Conservation (phyloP, 2,113 vertebrate genomes). For the Rhodinocichla rosea region DNA sequence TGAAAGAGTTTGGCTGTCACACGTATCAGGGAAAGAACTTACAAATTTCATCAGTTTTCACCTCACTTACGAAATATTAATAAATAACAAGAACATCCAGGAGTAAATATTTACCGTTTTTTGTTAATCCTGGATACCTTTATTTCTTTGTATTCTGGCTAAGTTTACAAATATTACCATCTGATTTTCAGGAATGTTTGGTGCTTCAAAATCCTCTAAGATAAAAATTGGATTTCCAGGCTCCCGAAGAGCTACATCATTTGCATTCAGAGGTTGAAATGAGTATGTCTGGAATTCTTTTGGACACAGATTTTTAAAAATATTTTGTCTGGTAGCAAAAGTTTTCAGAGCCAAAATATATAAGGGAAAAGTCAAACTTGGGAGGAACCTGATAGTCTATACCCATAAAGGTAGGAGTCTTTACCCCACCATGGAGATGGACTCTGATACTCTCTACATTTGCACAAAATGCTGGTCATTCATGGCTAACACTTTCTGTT, state of each 20-base stretch:
- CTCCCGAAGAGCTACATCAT: fast-evolving
- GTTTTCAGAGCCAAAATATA: not conserved
- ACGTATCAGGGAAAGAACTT: not conserved
- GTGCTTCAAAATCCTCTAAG: not conserved
- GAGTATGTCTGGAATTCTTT: not conserved
- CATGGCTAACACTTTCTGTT: not conserved
- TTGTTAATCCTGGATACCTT: not conserved
- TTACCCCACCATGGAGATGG: fast-evolving
- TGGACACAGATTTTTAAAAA: not conserved
- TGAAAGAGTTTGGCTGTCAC: not conserved
- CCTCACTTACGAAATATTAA: not conserved
- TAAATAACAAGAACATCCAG: not conserved
- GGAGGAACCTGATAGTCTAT: not conserved
- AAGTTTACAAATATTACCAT: not conserved
- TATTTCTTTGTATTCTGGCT: not conserved
- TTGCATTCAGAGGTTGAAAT: not conserved
- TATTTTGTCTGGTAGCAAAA: not conserved
- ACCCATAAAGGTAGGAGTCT: not conserved
- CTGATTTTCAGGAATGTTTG: not conserved
- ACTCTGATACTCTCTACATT: not conserved
- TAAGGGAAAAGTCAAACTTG: not conserved
- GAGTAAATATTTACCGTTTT: not conserved
- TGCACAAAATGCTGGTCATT: not conserved
- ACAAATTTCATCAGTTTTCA: not conserved
- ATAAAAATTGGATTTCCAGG: not conserved